Evolutionary conservation across 2,797 vertebrate genomes (phyloP), one percentile per base, ranked within the genome.

Genomic region (Siniperca scherzeri): DNA sequence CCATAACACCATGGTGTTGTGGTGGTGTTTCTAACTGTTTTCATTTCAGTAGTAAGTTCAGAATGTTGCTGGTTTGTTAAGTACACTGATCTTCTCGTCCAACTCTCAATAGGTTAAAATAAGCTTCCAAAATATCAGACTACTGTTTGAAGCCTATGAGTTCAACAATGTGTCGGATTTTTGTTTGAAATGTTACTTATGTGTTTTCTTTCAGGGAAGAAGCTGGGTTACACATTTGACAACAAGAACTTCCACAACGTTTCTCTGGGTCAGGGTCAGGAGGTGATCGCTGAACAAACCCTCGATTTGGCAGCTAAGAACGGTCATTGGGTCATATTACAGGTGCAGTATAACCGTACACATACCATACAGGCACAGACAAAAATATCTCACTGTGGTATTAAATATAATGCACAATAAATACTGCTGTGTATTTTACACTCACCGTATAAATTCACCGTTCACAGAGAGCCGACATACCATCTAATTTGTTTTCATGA

Each of bases 271-370:
- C 98, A 99, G 92, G 98, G 98, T 50, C 98, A 99, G 80, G 98
- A 99, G 85, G 89, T 96, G 0, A 94, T 98, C n/a, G 98, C 98
- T 12, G 98, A 99, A 36, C 95, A 96, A 70, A 93, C 96, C 0
- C 94, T 99, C 50, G 95, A 97, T 30, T 55, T 97, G 65, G 98
- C 98, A 50, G 97, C 97, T 0, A 91, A 89, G 84, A 95, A 97
- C 11, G 98, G 98, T 1, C 98, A 99, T 87, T 99, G 98, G 98
- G 97, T 99, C 73, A 99, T 99, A 89, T 89, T 99, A 40, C 94
- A 95, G 93, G 94, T 95, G 89, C 50, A 78, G 68, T 52, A 25
- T 14, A 40, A 9, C 0, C n/a, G 36, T 5, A 53, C 21, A 61
- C 70, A 72, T 22, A 59, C 7, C 7, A 1, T 10, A 16, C 27